A percentile compares a stretch with the other conserved stretches of the same genome.
These are phyloP conservation scores for Pachycephala philippinensis DNA, from an alignment of 2,113 vertebrate species.

Conservation along the genomic window DNA sequence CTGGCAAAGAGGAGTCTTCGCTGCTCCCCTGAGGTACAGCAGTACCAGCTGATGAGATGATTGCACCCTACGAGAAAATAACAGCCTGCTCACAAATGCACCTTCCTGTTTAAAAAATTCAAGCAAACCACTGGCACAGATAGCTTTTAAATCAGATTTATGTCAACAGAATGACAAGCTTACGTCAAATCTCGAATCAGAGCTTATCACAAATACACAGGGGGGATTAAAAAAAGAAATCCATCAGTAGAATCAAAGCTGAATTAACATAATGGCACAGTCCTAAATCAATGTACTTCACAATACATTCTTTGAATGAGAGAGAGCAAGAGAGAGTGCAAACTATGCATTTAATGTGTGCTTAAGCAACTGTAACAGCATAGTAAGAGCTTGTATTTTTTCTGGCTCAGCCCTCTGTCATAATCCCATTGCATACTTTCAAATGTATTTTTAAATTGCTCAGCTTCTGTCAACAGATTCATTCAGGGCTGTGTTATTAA, in stretches of 20 bases:
- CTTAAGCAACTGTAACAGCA: slow-evolving; percentile 12
- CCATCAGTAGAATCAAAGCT: not conserved
- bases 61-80: not conserved
- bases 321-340: not conserved
- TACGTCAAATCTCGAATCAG: not conserved
- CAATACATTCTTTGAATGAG: not conserved
- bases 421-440: slow-evolving; percentile 38
- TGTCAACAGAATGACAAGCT: not conserved
- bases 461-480: slow-evolving; percentile 29
- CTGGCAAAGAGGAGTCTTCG: not conserved
- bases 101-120: not conserved
- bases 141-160: not conserved
- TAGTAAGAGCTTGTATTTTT: slow-evolving; percentile 36
- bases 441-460: slow-evolving; percentile 47
- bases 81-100: not conserved
- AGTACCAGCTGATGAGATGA: not conserved
- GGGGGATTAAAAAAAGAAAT: not conserved
- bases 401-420: slow-evolving; percentile 9
- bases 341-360: not conserved
- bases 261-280: not conserved
- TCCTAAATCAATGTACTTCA: not conserved
- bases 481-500: not conserved
- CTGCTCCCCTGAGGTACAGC: not conserved
- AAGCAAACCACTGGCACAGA: not conserved
- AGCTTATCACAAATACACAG: not conserved